Conservation (phyloP, 2,797 vertebrate species). For the Siniperca obscura region DNA sequence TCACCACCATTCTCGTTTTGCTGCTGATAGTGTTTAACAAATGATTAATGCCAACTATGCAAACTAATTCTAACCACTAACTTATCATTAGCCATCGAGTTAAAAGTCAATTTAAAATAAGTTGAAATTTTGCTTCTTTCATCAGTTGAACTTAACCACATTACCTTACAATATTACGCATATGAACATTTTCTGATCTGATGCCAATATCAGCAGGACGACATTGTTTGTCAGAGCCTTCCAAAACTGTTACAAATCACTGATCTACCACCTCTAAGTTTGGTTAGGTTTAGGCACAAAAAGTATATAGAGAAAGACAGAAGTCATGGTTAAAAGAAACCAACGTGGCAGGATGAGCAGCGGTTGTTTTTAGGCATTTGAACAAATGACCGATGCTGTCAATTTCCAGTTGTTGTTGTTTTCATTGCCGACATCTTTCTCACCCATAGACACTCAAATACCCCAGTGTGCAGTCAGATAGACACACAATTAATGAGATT, state of each 20-base stretch:
- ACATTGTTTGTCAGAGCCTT: neutral
- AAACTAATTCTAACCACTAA: neutral
- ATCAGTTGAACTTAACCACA: neutral
- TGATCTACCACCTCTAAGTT: neutral
- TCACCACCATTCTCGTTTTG: neutral
- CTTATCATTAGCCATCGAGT: neutral
- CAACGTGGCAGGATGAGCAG: neutral
- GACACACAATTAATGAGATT: neutral
- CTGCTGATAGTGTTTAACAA: neutral
- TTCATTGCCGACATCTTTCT: no score
- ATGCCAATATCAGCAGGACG: neutral
- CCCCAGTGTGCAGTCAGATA: neutral
- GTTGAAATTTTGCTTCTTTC: neutral
- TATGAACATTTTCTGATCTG: neutral
- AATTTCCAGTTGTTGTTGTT: neutral
- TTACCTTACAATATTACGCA: neutral
- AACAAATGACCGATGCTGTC: no score
- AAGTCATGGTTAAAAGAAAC: no score
- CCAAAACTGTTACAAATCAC: neutral
- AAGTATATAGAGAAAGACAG: neutral
- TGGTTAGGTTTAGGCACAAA: neutral
- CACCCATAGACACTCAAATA: neutral
- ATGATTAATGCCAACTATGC: neutral
- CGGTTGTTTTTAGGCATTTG: neutral
- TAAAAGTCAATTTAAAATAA: neutral